Conservation (phyloP, 2,113 vertebrate genomes). For the Melospiza georgiana region DNA sequence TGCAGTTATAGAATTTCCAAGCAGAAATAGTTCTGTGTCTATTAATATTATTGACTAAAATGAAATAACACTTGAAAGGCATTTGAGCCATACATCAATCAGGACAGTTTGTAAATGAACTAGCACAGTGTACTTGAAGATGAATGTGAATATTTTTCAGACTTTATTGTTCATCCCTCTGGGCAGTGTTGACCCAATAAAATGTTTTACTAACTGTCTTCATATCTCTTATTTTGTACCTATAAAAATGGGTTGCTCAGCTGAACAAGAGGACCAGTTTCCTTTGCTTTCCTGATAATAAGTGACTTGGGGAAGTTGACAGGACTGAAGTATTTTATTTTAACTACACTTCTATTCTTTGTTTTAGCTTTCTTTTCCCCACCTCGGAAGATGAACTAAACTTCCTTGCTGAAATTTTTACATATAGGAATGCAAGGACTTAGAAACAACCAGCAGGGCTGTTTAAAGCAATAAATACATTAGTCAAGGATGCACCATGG, state of each 20-base stretch:
- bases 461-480: neutral
- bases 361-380: neutral
- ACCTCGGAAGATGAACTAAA: neutral
- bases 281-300: neutral
- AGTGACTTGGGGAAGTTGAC: neutral
- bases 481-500: neutral
- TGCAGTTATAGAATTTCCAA: neutral
- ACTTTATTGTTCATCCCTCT: neutral
- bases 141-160: neutral
- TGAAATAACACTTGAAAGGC: neutral
- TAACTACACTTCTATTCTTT: neutral
- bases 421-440: neutral
- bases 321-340: neutral
- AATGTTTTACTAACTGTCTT: neutral
- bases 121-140: neutral
- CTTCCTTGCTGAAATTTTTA: neutral
- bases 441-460: neutral
- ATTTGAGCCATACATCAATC: neutral
- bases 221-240: neutral
- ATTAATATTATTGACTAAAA: neutral
- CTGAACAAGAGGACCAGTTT: neutral
- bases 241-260: neutral
- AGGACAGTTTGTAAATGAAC: neutral
- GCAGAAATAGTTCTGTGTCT: neutral
- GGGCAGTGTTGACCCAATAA: neutral